Evolutionary conservation across 2,888 invertebrate species (phyloP).

Genomic region (Macrosiphum euphorbiae): DNA sequence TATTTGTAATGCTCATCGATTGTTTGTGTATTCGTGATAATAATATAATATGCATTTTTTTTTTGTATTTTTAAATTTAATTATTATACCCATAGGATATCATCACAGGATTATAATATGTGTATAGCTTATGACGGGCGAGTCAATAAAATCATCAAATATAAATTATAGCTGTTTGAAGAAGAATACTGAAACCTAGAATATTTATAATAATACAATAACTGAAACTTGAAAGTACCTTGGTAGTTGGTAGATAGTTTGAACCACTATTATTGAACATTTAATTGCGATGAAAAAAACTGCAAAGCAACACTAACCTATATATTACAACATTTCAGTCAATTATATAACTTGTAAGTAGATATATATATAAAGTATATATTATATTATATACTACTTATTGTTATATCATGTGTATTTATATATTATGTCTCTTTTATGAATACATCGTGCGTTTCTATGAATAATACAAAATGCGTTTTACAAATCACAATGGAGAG

Average conservation of each 20-base stretch:
- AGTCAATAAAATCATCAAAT: neutral
- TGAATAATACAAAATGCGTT: constrained; percentile 49
- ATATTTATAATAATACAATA: neutral
- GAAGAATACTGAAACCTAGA: neutral
- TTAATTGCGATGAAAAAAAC: neutral
- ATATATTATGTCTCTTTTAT: neutral
- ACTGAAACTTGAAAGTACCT: neutral
- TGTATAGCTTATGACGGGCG: neutral
- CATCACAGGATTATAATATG: neutral
- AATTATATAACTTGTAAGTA: neutral
- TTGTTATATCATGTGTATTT: neutral
- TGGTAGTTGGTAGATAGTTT: neutral
- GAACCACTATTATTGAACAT: neutral
- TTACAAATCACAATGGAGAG: constrained; percentile 20
- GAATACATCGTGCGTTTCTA: constrained; percentile 24
- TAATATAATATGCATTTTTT: neutral
- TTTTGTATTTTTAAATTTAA: neutral
- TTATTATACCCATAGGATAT: no score
- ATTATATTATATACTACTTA: neutral
- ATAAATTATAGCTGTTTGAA: neutral
- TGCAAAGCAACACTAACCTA: neutral
- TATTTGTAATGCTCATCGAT: neutral
- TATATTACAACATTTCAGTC: neutral
- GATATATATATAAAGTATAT: neutral
- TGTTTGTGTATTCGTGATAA: neutral